Conservation (phyloP, 2,113 vertebrate species). For the Heteronetta atricapilla region DNA sequence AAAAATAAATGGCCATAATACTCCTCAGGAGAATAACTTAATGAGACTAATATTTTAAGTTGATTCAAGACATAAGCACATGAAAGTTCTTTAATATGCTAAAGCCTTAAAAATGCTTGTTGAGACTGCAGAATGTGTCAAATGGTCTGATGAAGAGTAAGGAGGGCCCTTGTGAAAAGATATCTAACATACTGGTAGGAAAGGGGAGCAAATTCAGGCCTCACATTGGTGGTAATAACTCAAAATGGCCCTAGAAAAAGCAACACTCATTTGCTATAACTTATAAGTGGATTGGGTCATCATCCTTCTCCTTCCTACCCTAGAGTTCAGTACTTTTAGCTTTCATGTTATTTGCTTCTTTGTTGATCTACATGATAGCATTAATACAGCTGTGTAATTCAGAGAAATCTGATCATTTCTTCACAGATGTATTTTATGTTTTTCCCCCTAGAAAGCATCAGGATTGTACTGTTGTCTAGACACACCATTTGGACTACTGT, state of each 20-base stretch:
- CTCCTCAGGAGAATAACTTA: background rate
- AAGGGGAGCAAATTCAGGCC: background rate
- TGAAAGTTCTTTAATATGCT: background rate
- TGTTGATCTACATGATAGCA: background rate
- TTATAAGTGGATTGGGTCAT: background rate
- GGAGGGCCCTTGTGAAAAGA: background rate
- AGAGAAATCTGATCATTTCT: background rate
- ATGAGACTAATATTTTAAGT: background rate
- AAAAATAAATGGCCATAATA: background rate
- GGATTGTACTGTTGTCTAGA: background rate
- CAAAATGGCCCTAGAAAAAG: background rate
- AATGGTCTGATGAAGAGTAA: background rate
- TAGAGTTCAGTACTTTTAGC: background rate
- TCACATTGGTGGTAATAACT: background rate
- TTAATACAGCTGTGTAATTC: background rate
- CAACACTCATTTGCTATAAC: background rate
- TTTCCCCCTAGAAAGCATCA: background rate
- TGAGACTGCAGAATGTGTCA: background rate
- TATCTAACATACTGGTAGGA: background rate
- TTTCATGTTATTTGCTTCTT: background rate
- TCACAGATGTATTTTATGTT: background rate
- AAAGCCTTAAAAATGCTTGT: background rate
- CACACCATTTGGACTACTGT: background rate
- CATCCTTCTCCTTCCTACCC: background rate
- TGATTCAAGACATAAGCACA: background rate